phyloP scores from a whole-genome alignment of 2,113 vertebrate genomes.

The Bothrops jararaca region DNA sequence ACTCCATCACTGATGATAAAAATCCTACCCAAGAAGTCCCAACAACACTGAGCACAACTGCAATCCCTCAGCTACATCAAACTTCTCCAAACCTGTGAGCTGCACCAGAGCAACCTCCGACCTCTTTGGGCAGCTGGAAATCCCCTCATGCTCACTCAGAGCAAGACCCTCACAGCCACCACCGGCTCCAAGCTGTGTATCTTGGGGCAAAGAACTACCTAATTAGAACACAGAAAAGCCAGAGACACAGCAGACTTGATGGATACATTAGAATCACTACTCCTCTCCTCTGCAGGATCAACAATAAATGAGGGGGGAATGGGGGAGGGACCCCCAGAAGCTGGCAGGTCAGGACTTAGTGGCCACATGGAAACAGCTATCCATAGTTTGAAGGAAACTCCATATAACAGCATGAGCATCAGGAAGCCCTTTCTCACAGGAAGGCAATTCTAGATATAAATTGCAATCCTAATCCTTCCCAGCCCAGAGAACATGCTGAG shows the following conservation, averaged over 20 bases:
- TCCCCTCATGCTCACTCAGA: neutral
- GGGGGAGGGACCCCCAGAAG: neutral
- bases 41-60: neutral
- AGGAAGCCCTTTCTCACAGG: neutral
- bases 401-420: neutral
- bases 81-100: neutral
- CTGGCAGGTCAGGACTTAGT: neutral
- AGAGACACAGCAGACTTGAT: neutral
- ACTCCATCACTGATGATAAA: neutral
- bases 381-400: neutral
- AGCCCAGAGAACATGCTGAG: neutral
- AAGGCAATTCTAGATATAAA: neutral
- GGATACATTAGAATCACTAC: neutral
- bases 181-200: neutral
- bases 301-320: rapidly evolving
- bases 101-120: neutral
- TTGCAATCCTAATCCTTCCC: neutral
- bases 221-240: neutral
- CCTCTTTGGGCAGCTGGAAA: neutral
- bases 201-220: neutral
- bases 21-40: neutral
- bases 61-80: neutral
- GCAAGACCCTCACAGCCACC: too few relatives aligned
- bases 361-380: neutral
- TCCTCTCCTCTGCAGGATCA: neutral